These are phyloP conservation scores for Chiloscyllium plagiosum DNA, from an alignment of 2,113 vertebrate species.

Conservation along the genomic window DNA sequence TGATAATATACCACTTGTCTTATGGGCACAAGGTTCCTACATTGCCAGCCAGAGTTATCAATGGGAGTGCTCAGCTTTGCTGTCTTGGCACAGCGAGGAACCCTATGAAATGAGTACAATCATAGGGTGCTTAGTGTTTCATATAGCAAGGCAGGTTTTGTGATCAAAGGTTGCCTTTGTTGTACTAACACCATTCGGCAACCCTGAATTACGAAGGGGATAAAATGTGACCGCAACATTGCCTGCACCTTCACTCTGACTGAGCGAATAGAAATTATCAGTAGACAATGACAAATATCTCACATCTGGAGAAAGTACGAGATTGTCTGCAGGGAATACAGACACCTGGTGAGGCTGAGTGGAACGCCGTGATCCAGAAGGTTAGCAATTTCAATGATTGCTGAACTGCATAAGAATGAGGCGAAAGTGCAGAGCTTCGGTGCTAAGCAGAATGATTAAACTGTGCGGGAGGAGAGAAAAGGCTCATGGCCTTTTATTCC, in stretches of 20 bases:
- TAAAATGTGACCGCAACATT: neutral
- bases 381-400: neutral
- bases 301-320: neutral
- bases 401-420: neutral
- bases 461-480: neutral
- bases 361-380: neutral
- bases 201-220: too few relatives aligned
- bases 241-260: neutral
- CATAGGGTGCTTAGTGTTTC: neutral
- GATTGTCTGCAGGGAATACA: too few relatives aligned
- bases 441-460: conserved; percentile 1
- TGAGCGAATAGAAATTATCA: neutral
- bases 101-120: neutral
- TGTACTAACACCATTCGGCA: neutral
- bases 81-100: too few relatives aligned
- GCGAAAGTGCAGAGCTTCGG: neutral
- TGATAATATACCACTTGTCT: neutral
- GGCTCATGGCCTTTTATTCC: neutral
- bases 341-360: neutral
- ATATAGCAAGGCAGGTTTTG: neutral
- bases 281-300: neutral
- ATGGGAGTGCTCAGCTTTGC: neutral
- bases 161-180: neutral
- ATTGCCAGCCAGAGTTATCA: neutral
- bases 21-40: neutral